Base-by-base conservation (phyloP, 1,140 invertebrate genomes). In the Heliconius congener region DNA sequence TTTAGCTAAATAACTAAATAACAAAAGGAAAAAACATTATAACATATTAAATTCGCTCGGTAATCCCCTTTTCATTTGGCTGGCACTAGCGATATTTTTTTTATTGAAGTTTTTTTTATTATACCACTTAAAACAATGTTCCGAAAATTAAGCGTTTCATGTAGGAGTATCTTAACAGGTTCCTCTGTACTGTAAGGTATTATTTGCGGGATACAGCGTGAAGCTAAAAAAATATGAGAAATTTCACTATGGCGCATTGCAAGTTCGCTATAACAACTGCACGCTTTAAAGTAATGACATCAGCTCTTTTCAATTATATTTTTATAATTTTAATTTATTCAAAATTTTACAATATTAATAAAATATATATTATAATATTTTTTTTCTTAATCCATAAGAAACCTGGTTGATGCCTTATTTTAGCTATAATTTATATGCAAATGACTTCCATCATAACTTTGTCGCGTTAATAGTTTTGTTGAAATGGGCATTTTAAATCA, bases 401-500 rank as follows among this genome's bases (percentile, higher is more conserved):
- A 66, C 27, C 60, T 30, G 60, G 23, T 66, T 66, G 60, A 57
- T 66, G 23, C 9, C 27, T 27, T 66, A 66, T 66, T 27, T 66
- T 66, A 66, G 4, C 11, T 27, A 66, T 30, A 66, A 66, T 66
- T 16, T 66, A 23, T 66, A 66, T 66, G 60, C 60, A 66, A 66
- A 66, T 66, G 60, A 11, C 27, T 27, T 13, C n/a, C n/a, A 66
- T 66, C 60, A 30, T 16, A 66, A 30, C 30, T 66, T 27, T 66
- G 60, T 66, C 60, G 27, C 60, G 27, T 66, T 66, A 66, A 66
- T 66, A 66, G 60, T 66, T 66, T 30, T 30, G 23, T 66, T 66
- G 23, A 30, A 27, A 66, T 66, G 60, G 27, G 60, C 60, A 66
- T 66, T 66, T 66, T 66, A 66, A 66, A 30, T 66, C 3, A 66